Evolutionary conservation across 2,797 vertebrate species (phyloP), one percentile per base, ranked within the genome.

Genomic region (Sebastes dallii): DNA sequence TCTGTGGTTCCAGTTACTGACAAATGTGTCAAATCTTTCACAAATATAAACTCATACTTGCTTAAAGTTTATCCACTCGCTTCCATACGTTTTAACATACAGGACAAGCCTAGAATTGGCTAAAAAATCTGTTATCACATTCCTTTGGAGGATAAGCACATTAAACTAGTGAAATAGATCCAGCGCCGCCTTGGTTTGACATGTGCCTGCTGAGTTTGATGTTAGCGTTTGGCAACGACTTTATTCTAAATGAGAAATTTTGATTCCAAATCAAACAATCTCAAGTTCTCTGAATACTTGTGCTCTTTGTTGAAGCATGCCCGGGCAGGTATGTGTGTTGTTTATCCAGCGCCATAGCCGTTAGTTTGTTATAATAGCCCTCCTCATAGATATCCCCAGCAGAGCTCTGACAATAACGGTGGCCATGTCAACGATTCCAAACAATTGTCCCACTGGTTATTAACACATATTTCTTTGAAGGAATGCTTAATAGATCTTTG

Each of bases 391-490:
- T 39, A 36, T 78, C 83, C 67, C 74, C 72, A 68, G 66, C 72
- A 64, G 85, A 81, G 75, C 32, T 39, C 58, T 65, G 2, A 74
- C 34, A 84, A 52, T 65, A 55, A 3, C 4, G 0, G 88, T 73
- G 32, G 9, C 74, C 90, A 82, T 85, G 87, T 25, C 86, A 86
- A 89, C 86, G 39, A 27, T 66, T 66, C 59, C 30, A 78, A 78
- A 87, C 78, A 85, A 6, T 16, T 2, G 50, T 27, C 34, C 55
- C 46, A 4, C 34, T 65, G 3, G 12, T 70, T 66, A 58, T 68
- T 14, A 67, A 46, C 42, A 79, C 67, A 10, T 6, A 27, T 60
- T 67, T 75, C 50, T 66, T 68, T 8, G 55, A 70, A 78, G 13
- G 9, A 27, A 29, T 50, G 24, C 24, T 24, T 18, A 30, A 30